Percentiles rank a stretch among this genome's conserved stretches.
phyloP scores from a whole-genome alignment of 2,113 vertebrate species.

The Eonycteris spelaea region DNA sequence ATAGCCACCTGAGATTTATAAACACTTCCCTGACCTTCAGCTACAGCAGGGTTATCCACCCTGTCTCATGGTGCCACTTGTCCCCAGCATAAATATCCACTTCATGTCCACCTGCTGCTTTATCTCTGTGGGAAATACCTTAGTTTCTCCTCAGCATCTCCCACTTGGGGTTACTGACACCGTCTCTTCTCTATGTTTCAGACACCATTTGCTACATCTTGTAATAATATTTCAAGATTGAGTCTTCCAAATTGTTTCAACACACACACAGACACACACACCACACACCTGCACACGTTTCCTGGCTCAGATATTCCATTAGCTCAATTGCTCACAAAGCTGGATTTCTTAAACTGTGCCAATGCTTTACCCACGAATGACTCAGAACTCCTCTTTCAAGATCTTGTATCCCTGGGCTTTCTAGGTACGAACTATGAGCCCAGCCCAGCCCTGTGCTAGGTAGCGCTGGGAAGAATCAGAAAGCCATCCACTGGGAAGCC shows the following conservation, averaged over 20 bases:
- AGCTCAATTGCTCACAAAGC: neutral
- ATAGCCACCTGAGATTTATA: neutral
- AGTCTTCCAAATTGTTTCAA: neutral
- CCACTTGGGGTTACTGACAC: neutral
- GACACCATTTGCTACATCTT: neutral
- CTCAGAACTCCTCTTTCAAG: neutral
- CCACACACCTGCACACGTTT: neutral
- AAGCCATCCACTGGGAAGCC: neutral
- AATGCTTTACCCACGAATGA: neutral
- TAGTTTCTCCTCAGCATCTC: neutral
- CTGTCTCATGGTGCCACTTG: neutral
- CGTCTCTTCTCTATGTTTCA: neutral
- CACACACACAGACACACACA: neutral
- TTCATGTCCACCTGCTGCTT: neutral
- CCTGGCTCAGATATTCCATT: neutral
- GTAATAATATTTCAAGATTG: neutral
- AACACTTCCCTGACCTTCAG: neutral
- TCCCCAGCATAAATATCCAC: neutral
- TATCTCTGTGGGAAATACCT: neutral
- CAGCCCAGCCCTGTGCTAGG: neutral
- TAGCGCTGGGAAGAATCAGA: neutral
- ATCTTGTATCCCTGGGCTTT: neutral
- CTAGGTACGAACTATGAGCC: neutral
- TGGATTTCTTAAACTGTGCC: neutral
- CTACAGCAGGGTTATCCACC: neutral